Evolutionary conservation across 53 echinoderm and acorn worm species (phyloP).

Genomic region (Antedon mediterranea): DNA sequence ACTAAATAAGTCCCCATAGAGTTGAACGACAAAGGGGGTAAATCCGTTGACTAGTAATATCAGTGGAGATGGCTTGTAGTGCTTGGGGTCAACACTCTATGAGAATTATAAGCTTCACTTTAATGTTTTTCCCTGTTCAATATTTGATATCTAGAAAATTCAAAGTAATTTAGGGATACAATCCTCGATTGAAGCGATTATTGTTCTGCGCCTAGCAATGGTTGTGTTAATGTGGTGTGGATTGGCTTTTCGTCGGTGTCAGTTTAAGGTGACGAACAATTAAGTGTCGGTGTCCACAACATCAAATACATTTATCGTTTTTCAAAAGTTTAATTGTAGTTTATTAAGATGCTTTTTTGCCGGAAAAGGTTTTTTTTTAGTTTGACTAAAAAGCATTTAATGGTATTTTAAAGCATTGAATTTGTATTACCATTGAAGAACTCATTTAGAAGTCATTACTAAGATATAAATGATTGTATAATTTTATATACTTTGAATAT

Average conservation of each 20-base stretch:
- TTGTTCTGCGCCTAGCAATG: background rate
- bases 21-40: background rate
- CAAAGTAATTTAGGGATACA: background rate
- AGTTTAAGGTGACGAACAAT: background rate
- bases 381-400: background rate
- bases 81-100: background rate
- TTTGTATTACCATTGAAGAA: too few species aligned
- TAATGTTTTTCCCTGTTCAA: conserved; percentile 1
- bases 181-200: background rate
- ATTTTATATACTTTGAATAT: too few species aligned
- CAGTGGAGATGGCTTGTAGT: background rate
- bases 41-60: background rate
- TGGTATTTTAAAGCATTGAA: background rate
- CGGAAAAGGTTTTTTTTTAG: background rate
- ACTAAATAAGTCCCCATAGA: background rate
- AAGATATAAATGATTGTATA: too few species aligned
- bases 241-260: background rate
- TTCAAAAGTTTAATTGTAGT: background rate
- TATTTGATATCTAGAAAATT: background rate
- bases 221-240: background rate
- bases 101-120: background rate
- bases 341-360: background rate
- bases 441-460: too few species aligned
- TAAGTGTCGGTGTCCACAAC: background rate
- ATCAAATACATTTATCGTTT: background rate